These are phyloP conservation scores for Python bivittatus DNA, from an alignment of 2,113 vertebrate species.

Conservation along the genomic window DNA sequence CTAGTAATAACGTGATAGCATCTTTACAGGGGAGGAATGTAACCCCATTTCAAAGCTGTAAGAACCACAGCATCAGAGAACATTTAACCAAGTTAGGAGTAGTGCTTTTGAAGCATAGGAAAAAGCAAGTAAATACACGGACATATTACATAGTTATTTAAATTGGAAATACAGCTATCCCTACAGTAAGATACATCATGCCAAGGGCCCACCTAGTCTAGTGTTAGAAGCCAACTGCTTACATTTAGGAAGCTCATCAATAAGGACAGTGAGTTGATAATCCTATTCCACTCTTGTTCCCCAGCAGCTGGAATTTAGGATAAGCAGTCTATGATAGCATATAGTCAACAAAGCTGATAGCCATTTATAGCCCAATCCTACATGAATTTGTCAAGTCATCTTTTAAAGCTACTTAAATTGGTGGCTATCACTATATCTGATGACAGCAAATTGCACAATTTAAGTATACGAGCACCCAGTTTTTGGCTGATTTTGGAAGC, in stretches of 20 bases:
- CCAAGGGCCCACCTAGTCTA: background rate
- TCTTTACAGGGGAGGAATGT: background rate
- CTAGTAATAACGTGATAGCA: background rate
- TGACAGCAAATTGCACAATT: background rate
- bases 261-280: background rate
- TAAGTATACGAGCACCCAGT: background rate
- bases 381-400: background rate
- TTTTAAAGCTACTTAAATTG: background rate
- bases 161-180: background rate
- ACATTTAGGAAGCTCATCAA: background rate
- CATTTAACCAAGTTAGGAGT: background rate
- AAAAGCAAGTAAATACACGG: background rate
- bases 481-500: background rate
- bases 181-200: background rate
- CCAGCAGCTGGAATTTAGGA: background rate
- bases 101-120: background rate
- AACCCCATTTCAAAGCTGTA: background rate
- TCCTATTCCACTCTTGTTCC: background rate
- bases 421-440: background rate
- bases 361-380: background rate
- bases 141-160: background rate
- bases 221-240: background rate
- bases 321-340: background rate
- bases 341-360: background rate
- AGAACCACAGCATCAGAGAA: background rate